Evolutionary conservation across 2,113 vertebrate genomes (phyloP).

Genomic region (Lasiurus borealis): DNA sequence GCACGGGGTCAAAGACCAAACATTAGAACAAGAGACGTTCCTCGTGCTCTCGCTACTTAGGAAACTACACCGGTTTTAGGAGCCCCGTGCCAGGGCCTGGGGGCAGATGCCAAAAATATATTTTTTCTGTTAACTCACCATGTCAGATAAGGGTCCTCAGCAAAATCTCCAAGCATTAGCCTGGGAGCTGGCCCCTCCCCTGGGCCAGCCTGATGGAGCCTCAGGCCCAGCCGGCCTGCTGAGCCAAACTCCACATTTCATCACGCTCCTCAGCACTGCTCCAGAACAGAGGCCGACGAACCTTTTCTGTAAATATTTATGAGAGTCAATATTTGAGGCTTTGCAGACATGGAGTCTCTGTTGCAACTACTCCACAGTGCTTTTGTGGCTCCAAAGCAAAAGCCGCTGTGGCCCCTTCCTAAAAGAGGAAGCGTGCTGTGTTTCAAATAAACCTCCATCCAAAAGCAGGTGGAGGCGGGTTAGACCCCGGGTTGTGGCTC

Average conservation of each 20-base stretch:
- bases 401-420: accelerated
- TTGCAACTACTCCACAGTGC: neutral
- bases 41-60: neutral
- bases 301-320: neutral
- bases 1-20: neutral
- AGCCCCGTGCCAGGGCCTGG: neutral
- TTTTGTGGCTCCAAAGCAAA: neutral
- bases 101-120: neutral
- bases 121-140: neutral
- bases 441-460: neutral
- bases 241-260: neutral
- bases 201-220: neutral
- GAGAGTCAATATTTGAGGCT: neutral
- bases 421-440: accelerated
- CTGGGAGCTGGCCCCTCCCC: neutral
- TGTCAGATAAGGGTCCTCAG: neutral
- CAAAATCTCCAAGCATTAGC: neutral
- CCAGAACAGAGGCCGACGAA: neutral
- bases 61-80: neutral
- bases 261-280: accelerated
- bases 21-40: neutral
- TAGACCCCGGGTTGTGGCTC: neutral
- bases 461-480: neutral
- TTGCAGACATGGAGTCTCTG: neutral
- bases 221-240: neutral